phyloP scores from a whole-genome alignment of 2,888 invertebrate species.

The Lasioglossum zephyrum region DNA sequence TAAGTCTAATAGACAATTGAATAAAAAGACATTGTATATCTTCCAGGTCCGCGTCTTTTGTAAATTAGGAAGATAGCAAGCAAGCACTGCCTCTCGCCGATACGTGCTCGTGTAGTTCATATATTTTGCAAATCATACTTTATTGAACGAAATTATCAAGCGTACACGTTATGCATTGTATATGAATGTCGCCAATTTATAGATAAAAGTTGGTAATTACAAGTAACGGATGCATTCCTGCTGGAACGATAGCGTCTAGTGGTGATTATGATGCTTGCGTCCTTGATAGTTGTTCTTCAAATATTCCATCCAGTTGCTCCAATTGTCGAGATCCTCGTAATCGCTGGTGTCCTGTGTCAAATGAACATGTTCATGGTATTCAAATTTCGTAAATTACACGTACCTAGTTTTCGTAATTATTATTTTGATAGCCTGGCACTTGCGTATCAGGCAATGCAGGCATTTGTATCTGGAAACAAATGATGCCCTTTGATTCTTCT shows the following conservation, averaged over 20 bases:
- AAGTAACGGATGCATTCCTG: conserved; percentile 57
- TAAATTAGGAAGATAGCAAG: conserved; percentile 22
- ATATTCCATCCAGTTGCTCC: conserved; percentile 74
- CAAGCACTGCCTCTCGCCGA: background rate
- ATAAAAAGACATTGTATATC: conserved; percentile 45
- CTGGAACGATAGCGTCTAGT: conserved; percentile 66
- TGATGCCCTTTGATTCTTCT: conserved; percentile 50
- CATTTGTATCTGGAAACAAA: conserved; percentile 82
- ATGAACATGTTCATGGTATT: conserved; percentile 57
- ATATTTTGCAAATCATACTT: conserved; percentile 62
- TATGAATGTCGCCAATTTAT: conserved; percentile 29
- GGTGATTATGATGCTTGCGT: conserved; percentile 76
- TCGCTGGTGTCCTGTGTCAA: conserved; percentile 71
- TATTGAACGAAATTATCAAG: conserved; percentile 61
- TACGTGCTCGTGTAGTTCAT: conserved; percentile 6
- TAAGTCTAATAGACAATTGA: conserved; percentile 37
- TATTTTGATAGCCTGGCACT: conserved; percentile 67
- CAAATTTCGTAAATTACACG: conserved; percentile 38
- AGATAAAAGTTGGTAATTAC: conserved; percentile 56
- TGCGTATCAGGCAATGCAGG: conserved; percentile 73
- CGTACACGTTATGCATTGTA: conserved; percentile 58
- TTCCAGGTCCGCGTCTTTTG: conserved; percentile 30
- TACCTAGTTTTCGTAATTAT: conserved; percentile 64
- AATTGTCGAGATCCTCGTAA: conserved; percentile 68
- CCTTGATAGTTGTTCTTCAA: conserved; percentile 67